phyloP scores from a whole-genome alignment of 2,888 invertebrate species.

The Podabrus alpinus region DNA sequence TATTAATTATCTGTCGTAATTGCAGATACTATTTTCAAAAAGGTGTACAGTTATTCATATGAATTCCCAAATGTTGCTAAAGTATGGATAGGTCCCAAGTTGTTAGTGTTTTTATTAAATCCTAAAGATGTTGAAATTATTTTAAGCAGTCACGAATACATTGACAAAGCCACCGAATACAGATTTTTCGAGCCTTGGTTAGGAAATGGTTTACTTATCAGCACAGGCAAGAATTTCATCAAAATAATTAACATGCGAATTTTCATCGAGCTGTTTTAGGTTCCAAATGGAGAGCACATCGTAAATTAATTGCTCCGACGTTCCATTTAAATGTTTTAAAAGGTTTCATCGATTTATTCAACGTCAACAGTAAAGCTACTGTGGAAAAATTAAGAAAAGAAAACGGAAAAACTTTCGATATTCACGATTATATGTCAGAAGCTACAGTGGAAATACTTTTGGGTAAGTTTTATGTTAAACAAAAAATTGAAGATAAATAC shows the following conservation, averaged over 20 bases:
- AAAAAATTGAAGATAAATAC: not conserved
- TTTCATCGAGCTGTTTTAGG: conserved; percentile 49
- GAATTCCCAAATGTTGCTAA: conserved; percentile 65
- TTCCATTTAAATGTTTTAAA: conserved; percentile 87
- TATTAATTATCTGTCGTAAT: conserved; percentile 14
- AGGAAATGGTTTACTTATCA: conserved; percentile 80
- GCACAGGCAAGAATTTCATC: conserved; percentile 64
- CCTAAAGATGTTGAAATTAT: conserved; percentile 81
- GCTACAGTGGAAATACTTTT: conserved; percentile 79
- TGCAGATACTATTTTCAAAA: conserved; percentile 72
- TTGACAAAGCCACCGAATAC: conserved; percentile 80
- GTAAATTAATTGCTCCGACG: conserved; percentile 85
- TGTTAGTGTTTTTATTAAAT: conserved; percentile 73
- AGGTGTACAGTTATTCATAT: conserved; percentile 60
- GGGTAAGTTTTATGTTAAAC: conserved; percentile 58
- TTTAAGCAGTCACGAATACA: conserved; percentile 77
- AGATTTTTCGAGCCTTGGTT: conserved; percentile 84
- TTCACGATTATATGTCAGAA: conserved; percentile 84
- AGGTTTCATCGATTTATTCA: conserved; percentile 84
- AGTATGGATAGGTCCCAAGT: conserved; percentile 78
- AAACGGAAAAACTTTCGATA: conserved; percentile 72
- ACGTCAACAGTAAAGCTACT: conserved; percentile 77
- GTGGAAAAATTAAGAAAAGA: conserved; percentile 74
- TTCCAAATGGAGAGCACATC: conserved; percentile 83
- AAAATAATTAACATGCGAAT: not conserved